Evolutionary conservation across 2,888 invertebrate genomes (phyloP).

Genomic region (Octodonta nipae): DNA sequence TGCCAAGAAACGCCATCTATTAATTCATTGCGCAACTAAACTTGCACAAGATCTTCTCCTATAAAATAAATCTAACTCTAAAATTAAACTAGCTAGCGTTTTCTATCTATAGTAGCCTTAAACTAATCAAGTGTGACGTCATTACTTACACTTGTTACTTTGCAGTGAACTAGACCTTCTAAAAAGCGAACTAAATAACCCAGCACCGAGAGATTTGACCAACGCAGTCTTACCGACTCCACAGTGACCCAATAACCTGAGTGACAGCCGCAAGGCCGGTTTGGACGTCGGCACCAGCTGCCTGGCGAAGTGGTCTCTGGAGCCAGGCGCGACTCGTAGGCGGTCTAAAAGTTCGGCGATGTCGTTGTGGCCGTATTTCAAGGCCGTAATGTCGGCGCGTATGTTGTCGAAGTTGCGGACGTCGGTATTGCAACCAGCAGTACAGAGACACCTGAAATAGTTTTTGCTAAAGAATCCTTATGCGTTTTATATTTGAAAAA

Average conservation of each 20-base stretch:
- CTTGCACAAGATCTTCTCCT: no score
- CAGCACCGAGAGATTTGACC: conserved; percentile 51
- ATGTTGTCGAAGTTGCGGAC: conserved; percentile 55
- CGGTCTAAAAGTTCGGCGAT: conserved; percentile 54
- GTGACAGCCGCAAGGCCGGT: conserved; percentile 46
- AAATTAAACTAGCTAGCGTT: no score
- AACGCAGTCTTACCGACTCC: conserved; percentile 60
- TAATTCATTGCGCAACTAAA: no score
- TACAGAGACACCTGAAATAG: conserved; percentile 46
- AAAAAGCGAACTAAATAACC: conserved; percentile 54
- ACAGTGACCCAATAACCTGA: conserved; percentile 54
- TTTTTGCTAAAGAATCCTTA: no score
- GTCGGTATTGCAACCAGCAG: conserved; percentile 57
- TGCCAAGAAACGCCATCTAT: no score
- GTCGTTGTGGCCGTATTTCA: conserved; percentile 56
- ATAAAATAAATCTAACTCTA: no score
- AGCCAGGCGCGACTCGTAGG: conserved; percentile 44
- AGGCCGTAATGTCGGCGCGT: conserved; percentile 61
- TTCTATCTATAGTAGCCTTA: no score
- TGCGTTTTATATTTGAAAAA: no score
- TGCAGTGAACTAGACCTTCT: conserved; percentile 41
- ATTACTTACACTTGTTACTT: conserved; percentile 35
- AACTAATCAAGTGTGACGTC: no score
- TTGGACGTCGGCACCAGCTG: conserved; percentile 49
- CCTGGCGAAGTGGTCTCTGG: conserved; percentile 31